These are phyloP conservation scores for Philopedon plagiatum DNA, from an alignment of 2,888 invertebrate genomes.

Conservation along the genomic window DNA sequence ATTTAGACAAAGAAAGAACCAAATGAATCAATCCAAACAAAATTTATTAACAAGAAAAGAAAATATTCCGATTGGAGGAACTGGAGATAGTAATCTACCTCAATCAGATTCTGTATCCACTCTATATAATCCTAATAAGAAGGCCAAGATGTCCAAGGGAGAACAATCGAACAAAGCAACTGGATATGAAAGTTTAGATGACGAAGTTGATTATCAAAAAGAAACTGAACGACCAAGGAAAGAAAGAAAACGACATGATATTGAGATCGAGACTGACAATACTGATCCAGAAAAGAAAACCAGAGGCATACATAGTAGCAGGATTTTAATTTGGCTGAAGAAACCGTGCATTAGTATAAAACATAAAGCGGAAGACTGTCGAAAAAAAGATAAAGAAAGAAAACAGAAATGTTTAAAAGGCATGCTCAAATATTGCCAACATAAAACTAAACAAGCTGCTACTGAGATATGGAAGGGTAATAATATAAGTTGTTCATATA, in stretches of 20 bases:
- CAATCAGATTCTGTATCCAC: conserved; percentile 26
- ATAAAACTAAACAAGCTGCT: conserved; percentile 23
- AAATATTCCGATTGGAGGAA: neutral
- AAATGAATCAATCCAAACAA: conserved; percentile 21
- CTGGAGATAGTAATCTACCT: neutral
- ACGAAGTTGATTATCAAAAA: neutral
- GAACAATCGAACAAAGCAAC: neutral
- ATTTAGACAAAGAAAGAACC: conserved; percentile 34
- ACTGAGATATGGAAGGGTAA: conserved; percentile 33
- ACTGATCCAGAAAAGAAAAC: conserved; percentile 3
- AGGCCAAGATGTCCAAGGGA: neutral
- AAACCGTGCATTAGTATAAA: conserved; percentile 38
- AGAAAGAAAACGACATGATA: neutral
- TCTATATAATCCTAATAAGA: conserved; percentile 18
- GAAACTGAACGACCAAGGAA: neutral
- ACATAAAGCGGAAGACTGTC: conserved; percentile 26
- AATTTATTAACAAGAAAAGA: neutral
- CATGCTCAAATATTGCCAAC: conserved; percentile 23
- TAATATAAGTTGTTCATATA: neutral
- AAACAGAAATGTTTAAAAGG: neutral
- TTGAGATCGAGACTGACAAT: conserved; percentile 8
- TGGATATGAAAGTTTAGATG: neutral
- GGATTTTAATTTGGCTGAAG: conserved; percentile 38
- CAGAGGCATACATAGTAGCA: conserved; percentile 13
- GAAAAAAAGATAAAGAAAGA: neutral